These are phyloP conservation scores for Rhabdomys dilectus DNA, from an alignment of 2,113 vertebrate species.

Conservation along the genomic window DNA sequence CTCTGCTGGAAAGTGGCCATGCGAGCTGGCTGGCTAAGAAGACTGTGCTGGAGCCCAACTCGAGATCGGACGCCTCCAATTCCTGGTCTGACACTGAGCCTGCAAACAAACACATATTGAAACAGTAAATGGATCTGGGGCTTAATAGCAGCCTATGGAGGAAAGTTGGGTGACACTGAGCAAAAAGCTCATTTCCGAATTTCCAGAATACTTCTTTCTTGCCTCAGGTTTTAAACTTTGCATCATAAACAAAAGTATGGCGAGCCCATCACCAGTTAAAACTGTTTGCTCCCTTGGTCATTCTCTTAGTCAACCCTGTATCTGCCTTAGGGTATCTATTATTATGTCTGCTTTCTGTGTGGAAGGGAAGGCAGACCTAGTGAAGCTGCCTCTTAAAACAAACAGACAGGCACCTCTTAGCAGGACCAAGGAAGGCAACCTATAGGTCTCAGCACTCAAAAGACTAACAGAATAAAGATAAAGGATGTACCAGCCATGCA, in stretches of 20 bases:
- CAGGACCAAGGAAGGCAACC: not conserved
- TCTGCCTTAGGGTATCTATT: too few relatives aligned
- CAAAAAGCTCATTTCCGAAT: not conserved
- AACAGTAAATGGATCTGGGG: not conserved
- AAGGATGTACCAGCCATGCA: not conserved
- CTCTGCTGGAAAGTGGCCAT: slow-evolving; percentile 86
- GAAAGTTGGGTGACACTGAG: not conserved
- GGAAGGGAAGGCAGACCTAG: not conserved
- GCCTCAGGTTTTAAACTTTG: not conserved
- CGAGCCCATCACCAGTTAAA: not conserved
- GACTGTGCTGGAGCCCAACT: slow-evolving; percentile 85
- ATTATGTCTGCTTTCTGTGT: not conserved
- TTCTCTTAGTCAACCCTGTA: not conserved
- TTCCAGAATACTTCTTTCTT: not conserved
- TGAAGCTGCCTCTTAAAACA: not conserved
- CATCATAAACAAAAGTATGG: not conserved
- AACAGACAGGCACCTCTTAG: not conserved
- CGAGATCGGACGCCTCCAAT: slow-evolving; percentile 87
- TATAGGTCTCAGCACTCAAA: not conserved
- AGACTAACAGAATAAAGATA: not conserved
- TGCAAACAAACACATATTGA: slow-evolving; percentile 65
- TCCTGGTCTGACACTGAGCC: slow-evolving; percentile 84
- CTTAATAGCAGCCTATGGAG: not conserved
- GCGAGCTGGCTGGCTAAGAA: slow-evolving; percentile 78
- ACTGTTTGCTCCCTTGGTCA: not conserved